Evolutionary conservation across 2,888 invertebrate species (phyloP), one percentile per base, ranked within the genome.

Genomic region (Cerceris ruficornis): DNA sequence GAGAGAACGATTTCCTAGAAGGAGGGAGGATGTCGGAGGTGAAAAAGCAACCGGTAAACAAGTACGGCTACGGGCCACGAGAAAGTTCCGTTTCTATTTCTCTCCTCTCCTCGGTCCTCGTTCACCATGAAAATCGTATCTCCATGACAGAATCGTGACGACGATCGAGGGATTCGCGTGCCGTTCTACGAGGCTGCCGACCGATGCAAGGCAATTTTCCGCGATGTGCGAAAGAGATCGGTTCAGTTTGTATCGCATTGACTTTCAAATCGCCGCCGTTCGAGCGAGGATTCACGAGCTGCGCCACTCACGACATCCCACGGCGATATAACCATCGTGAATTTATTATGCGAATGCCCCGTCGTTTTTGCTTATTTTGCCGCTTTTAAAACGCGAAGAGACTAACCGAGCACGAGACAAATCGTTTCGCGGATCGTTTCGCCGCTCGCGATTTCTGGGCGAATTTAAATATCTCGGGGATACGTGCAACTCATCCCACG

Each of bases 41-140:
- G 71, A 80, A 82, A 85, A 80, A 69, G 60, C 68, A 72, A 80
- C 69, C 49, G 17, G 64, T 54, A 70, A 84, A 69, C 70, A 52
- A 54, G 57, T 65, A 59, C 13, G 14, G 64, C 66, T 65, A 50
- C 17, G 60, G 69, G 59, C 59, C 60, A 71, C 62, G 71, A 69
- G 81, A 76, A 77, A 82, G 74, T 82, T 73, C 69, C 54, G 60
- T 57, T 57, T 28, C 11, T 66, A 28, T 49, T 50, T 17, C 28
- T 52, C 8, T 43, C 28, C 7, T 17, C 28, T 52, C 8, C 57
- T 42, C 7, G 54, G 64, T 49, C 64, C 59, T 71, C 57, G 59
- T 46, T 50, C 52, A 13, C 60, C 42, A 15, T n/a, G 67, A 72
- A 67, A 82, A 82, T 61, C 28, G n/a, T 54, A 13, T 66, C 41